Evolutionary conservation across 2,113 vertebrate genomes (phyloP), one percentile per base, ranked within the genome.

Genomic region (Entomyzon cyanotis): DNA sequence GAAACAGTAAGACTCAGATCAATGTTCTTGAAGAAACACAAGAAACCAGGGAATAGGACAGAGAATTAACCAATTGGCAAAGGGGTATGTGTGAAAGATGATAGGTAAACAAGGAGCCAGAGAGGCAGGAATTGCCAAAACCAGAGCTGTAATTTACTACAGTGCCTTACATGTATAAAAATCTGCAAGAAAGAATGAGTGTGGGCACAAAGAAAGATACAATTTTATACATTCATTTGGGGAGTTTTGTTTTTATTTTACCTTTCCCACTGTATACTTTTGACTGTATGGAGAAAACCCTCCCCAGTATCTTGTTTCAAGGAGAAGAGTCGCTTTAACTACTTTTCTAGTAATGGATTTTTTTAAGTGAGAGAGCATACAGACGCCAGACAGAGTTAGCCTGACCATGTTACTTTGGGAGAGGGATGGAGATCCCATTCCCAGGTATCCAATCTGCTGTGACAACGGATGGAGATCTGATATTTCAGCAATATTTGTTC

Each of bases 21-120:
- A 46, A 82, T 39, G 81, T 87, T 69, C 69, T 87, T 94, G 89
- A 93, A 90, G 93, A 95, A 96, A 87, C 33, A 42, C 76, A 93
- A 94, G 84, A 89, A 91, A 89, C 23, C 75, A 87, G 49, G 78
- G 82, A 90, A 64, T 14, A 77, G 33, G 60, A 78, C 83, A 90
- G 71, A 73, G 79, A 93, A 90, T 74, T 74, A 84, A 87, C 58
- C 79, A 68, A 62, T 19, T 91, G 92, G 84, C 89, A 70, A 71
- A 68, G 56, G 70, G 21, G 4, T 68, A 82, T 15, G 58, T 96
- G 90, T 93, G 95, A 96, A 93, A 91, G 84, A 86, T 95, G 73
- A 92, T 81, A 77, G 73, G 84, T 96, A 96, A 93, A 94, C 83
- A 89, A 42, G 47, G 52, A 92, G 80, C 86, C 68, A 94, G 91